These are phyloP conservation scores for Diadema setosum DNA, from an alignment of 35 echinoderm and acorn worm species.

Conservation along the genomic window DNA sequence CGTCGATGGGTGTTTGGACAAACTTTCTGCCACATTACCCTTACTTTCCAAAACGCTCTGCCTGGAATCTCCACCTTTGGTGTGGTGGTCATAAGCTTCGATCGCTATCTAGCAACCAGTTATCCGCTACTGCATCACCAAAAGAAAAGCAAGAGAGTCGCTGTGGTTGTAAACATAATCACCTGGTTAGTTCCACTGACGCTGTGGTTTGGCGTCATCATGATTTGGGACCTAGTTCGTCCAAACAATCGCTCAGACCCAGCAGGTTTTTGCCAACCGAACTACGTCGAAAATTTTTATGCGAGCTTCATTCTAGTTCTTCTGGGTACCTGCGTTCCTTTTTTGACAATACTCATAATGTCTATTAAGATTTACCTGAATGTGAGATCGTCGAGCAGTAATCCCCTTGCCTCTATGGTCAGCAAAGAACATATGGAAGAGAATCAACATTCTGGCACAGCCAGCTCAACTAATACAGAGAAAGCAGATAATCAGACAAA, in stretches of 20 bases:
- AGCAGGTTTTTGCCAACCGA: not conserved
- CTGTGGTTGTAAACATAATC: not conserved
- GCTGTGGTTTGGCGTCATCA: not conserved
- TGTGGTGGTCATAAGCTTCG: slow-evolving; percentile 1
- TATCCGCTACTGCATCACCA: not conserved
- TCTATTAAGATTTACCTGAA: not conserved
- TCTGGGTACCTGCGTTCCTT: not conserved
- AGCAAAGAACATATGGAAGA: not conserved
- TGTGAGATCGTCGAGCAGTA: not conserved
- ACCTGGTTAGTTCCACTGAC: not conserved
- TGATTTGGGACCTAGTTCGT: not conserved
- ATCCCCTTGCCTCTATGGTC: not conserved
- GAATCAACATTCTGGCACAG: not conserved
- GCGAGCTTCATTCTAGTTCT: not conserved
- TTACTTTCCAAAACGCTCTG: not conserved
- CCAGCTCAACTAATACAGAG: not conserved
- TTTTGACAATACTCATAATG: not conserved
- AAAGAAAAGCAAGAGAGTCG: not conserved
- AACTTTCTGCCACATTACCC: too few species aligned
- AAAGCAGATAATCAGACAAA: too few species aligned
- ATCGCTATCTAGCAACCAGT: slow-evolving; percentile 12
- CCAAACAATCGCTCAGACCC: not conserved
- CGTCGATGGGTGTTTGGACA: too few species aligned
- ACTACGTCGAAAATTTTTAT: not conserved
- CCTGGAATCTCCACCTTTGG: not conserved